Evolutionary conservation across 2,888 invertebrate species (phyloP), one percentile per base, ranked within the genome.

Genomic region (Koerneria pararmatus): DNA sequence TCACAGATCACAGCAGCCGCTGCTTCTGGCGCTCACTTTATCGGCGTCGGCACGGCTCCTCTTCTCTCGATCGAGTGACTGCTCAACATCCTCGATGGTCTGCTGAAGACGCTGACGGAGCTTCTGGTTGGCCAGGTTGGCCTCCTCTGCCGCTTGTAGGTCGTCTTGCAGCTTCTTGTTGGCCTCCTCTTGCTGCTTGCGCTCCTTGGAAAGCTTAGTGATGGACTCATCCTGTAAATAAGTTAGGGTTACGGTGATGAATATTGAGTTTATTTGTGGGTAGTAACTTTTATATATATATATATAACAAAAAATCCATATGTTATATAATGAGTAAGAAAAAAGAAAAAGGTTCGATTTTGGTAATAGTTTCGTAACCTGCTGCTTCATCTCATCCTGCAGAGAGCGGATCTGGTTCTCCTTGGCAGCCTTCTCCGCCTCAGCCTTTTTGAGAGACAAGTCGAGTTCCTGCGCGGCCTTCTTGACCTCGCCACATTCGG

Each of bases 301-400:
- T n/a, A n/a, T n/a, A n/a, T n/a, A n/a, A n/a, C n/a, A n/a, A n/a
- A n/a, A n/a, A n/a, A n/a, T n/a, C n/a, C n/a, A n/a, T n/a, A n/a
- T n/a, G n/a, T n/a, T n/a, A n/a, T n/a, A n/a, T n/a, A n/a, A n/a
- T n/a, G n/a, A n/a, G n/a, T n/a, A n/a, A n/a, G n/a, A n/a, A n/a
- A n/a, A n/a, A n/a, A n/a, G n/a, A n/a, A n/a, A n/a, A n/a, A n/a
- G n/a, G n/a, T n/a, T n/a, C n/a, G n/a, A n/a, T n/a, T n/a, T n/a
- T n/a, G n/a, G n/a, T n/a, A n/a, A n/a, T n/a, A n/a, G n/a, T n/a
- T n/a, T n/a, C n/a, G n/a, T n/a, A n/a, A n/a, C 53, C 53, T 62
- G 64, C 88, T 94, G 94, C 85, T 95, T 93, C 88, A 97, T 97
- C 87, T 98, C 97, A 84, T 98, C 97, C 63, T 79, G 76, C 49